A percentile compares a stretch with the other conserved stretches of the same genome.
Evolutionary conservation across 2,888 invertebrate species (phyloP).

Genomic region (Microplitis manilae): DNA sequence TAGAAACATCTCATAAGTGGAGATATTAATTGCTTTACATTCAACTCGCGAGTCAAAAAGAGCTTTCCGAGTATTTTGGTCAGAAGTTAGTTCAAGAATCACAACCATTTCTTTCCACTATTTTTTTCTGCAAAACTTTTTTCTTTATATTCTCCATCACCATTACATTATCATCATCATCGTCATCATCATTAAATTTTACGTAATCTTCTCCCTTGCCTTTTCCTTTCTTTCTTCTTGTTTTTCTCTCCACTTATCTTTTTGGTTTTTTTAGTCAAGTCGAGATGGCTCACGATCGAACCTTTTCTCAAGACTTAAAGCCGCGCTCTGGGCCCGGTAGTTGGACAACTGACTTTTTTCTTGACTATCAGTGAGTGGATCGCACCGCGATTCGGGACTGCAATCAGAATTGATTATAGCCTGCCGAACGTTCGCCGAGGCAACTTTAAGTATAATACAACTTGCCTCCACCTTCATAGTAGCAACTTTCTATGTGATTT

Average conservation of each 20-base stretch:
- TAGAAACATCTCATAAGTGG: too few relatives aligned
- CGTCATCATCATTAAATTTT: slow-evolving; percentile 2
- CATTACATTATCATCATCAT: slow-evolving; percentile 28
- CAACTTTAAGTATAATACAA: slow-evolving; percentile 55
- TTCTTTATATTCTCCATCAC: slow-evolving; percentile 24
- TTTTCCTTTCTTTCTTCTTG: not conserved
- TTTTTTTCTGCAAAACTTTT: slow-evolving; percentile 9
- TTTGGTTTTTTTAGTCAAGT: not conserved
- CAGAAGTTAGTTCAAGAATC: not conserved
- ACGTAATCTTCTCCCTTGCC: not conserved
- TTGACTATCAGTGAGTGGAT: slow-evolving; percentile 68
- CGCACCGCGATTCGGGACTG: slow-evolving; percentile 68
- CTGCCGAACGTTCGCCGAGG: slow-evolving; percentile 70
- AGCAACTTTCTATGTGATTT: slow-evolving; percentile 21
- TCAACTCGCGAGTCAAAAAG: not conserved
- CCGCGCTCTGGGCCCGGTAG: slow-evolving; percentile 61
- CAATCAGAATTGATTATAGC: slow-evolving; percentile 72
- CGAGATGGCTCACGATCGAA: slow-evolving; percentile 7
- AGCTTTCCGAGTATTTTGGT: not conserved
- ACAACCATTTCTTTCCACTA: not conserved
- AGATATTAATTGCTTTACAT: not conserved
- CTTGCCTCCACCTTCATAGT: slow-evolving; percentile 44
- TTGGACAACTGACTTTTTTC: slow-evolving; percentile 66
- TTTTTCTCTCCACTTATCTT: not conserved
- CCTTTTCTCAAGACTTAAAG: slow-evolving; percentile 32